Base-by-base conservation (phyloP, 2,797 vertebrate species). In the Bryconaethiops microstoma region DNA sequence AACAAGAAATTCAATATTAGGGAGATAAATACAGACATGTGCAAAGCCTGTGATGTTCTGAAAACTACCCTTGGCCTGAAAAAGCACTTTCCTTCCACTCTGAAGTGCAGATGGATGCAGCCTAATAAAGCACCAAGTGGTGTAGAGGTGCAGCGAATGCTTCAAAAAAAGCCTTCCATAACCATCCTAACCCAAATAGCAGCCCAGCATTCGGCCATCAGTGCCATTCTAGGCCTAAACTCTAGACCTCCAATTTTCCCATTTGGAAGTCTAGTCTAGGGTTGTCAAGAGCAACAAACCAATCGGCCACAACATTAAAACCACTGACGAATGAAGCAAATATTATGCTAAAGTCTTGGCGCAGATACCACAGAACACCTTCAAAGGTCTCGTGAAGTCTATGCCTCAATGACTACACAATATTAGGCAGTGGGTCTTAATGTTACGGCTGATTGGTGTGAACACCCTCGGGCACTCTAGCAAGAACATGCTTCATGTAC, bases 111-210 rank as follows among this genome's bases (percentile, higher is more conserved):
- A 67, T 67, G 9, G 25, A 57, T 70, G 16, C 21, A 7, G 52
- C 45, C 50, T 67, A 71, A 67, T 74, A 40, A 67, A 54, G 55
- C 55, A 54, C 60, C 60, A 67, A 73, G 65, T 14, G 73, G 60
- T 54, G n/a, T 2, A 25, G 13, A 70, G 14, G 45, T 70, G 67
- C 29, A 71, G 17, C 10, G 19, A 72, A 74, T 39, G 73, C 59
- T 64, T 19, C 35, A 64, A 62, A 64, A 52, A 69, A 48, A 4
- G 17, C 21, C 12, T 17, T 55, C 48, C 39, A 65, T n/a, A 74
- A 57, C 21, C 10, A 57, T 29, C 54, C 35, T 45, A 25, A 65
- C 54, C 50, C 13, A 21, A 45, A 70, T 50, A 70, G 42, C 67
- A 23, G 45, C 67, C 50, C 45, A 70, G 67, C 67, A 42, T 25